phyloP scores from a whole-genome alignment of 2,888 invertebrate species.

The Nomada lathburiana region DNA sequence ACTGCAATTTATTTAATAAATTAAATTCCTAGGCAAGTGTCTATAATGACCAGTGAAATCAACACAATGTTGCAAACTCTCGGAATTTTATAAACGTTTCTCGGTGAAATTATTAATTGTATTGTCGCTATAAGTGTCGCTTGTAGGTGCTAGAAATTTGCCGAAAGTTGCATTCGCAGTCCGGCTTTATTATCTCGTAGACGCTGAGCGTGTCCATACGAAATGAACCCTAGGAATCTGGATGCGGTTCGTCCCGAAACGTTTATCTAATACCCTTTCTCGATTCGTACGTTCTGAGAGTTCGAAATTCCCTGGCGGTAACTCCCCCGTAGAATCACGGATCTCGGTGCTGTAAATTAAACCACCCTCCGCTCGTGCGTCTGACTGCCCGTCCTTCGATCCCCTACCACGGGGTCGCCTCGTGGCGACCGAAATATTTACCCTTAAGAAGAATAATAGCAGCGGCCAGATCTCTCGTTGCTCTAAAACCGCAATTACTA shows the following conservation, averaged over 20 bases:
- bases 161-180: slow-evolving; percentile 3
- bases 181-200: slow-evolving; percentile 29
- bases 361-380: slow-evolving; percentile 65
- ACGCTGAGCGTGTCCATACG: slow-evolving; percentile 54
- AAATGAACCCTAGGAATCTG: slow-evolving; percentile 62
- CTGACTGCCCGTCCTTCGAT: slow-evolving; percentile 60
- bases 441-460: slow-evolving; percentile 40
- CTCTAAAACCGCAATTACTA: background rate
- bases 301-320: slow-evolving; percentile 71
- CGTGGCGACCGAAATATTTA: slow-evolving; percentile 51
- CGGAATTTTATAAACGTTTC: too few relatives aligned
- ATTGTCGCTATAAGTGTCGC: too few relatives aligned
- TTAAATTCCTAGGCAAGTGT: too few relatives aligned
- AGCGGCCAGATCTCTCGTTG: background rate
- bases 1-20: too few relatives aligned
- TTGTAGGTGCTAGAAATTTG: too few relatives aligned
- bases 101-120: too few relatives aligned
- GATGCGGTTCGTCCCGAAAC: slow-evolving; percentile 65
- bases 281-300: slow-evolving; percentile 66
- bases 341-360: slow-evolving; percentile 69
- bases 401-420: slow-evolving; percentile 33
- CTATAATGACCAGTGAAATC: too few relatives aligned
- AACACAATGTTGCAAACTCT: too few relatives aligned
- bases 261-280: slow-evolving; percentile 73
- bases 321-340: slow-evolving; percentile 66